These are phyloP conservation scores for Kryphioiulus occultus DNA, from an alignment of 2,888 invertebrate genomes.

Conservation along the genomic window DNA sequence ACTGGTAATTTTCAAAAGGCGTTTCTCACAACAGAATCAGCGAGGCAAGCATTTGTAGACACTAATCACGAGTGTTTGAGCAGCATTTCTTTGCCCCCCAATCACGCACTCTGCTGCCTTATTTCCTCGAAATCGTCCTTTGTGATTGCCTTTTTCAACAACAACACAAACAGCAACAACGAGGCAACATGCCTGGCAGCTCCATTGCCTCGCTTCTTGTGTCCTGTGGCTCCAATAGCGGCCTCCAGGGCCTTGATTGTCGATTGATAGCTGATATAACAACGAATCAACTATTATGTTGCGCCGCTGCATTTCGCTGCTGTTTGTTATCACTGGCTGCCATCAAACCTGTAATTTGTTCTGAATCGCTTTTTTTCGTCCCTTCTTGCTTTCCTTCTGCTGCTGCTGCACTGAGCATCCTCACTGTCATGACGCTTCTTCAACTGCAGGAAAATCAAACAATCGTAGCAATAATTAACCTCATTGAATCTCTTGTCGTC, in stretches of 20 bases:
- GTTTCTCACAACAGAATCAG: not conserved
- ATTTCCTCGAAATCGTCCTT: not conserved
- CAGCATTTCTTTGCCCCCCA: not conserved
- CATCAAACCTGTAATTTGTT: not conserved
- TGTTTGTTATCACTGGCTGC: not conserved
- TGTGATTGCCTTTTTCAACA: not conserved
- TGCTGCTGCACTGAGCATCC: not conserved
- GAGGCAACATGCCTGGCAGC: not conserved
- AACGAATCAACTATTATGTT: not conserved
- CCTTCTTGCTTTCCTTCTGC: not conserved
- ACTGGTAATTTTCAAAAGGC: not conserved
- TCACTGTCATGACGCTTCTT: not conserved
- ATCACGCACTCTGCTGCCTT: not conserved
- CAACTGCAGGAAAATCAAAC: not conserved
- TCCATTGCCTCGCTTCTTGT: not conserved
- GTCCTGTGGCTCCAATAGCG: not conserved
- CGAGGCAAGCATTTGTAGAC: not conserved
- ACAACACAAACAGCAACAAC: not conserved
- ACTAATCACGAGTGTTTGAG: not conserved
- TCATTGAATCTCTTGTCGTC: not conserved
- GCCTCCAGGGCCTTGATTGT: not conserved
- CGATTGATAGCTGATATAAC: not conserved
- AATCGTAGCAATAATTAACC: slow-evolving; percentile 5
- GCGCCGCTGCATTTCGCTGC: not conserved
- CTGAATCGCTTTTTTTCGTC: not conserved